These are phyloP conservation scores for Hapalemur alaotrensis DNA, from an alignment of 2,797 vertebrate genomes.

Conservation along the genomic window DNA sequence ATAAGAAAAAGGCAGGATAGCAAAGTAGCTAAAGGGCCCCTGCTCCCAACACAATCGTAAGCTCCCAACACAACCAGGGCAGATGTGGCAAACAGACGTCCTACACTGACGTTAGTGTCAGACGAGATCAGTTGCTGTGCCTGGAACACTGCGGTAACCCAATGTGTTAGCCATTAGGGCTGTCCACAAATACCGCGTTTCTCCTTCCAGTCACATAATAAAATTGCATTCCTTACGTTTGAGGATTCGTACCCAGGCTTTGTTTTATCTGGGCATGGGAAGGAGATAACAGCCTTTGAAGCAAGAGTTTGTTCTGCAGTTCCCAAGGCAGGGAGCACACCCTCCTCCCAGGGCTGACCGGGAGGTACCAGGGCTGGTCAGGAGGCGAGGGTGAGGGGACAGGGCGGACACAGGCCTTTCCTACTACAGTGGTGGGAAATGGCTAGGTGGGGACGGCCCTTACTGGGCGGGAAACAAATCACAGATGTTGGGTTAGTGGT, in stretches of 20 bases:
- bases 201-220: neutral
- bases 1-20: neutral
- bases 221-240: neutral
- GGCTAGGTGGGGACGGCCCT: fast-evolving
- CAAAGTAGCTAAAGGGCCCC: neutral
- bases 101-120: fast-evolving
- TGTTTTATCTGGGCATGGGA: neutral
- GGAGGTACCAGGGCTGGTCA: neutral
- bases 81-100: neutral
- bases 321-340: neutral
- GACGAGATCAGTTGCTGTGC: neutral
- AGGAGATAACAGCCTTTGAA: neutral
- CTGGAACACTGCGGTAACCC: neutral
- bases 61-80: neutral
- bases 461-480: neutral
- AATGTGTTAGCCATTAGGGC: neutral
- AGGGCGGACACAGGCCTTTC: fast-evolving
- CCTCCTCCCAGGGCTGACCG: too few relatives aligned
- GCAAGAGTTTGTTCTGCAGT: neutral
- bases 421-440: neutral
- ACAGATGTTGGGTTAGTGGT: neutral
- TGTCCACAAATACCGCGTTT: neutral
- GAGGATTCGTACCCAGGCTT: neutral
- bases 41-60: neutral
- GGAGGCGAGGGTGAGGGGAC: neutral